Evolutionary conservation across 2,113 vertebrate species (phyloP).

Genomic region (Bambusicola thoracicus): DNA sequence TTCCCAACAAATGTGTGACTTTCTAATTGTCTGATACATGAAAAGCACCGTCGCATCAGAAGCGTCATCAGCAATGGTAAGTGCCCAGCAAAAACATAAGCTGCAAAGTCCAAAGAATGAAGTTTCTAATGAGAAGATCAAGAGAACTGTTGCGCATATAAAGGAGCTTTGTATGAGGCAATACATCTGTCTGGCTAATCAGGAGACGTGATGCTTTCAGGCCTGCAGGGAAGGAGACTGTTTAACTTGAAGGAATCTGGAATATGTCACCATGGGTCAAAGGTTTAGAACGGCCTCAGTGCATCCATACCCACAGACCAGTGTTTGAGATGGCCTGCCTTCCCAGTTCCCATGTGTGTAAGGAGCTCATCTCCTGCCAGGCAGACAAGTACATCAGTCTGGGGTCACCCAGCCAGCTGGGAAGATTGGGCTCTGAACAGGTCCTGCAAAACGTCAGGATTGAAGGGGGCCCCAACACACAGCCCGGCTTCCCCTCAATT

Average conservation of each 20-base stretch:
- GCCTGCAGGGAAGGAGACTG: not conserved
- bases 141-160: not conserved
- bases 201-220: not conserved
- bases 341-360: not conserved
- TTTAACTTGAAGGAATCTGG: conserved; percentile 15
- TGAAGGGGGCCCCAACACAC: not conserved
- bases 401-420: not conserved
- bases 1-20: not conserved
- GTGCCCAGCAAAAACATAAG: not conserved
- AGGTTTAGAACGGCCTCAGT: not conserved
- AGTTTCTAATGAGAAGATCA: not conserved
- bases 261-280: conserved; percentile 5
- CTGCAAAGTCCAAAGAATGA: not conserved
- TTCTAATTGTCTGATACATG: not conserved
- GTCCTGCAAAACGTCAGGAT: not conserved
- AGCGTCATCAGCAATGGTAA: not conserved
- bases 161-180: not conserved
- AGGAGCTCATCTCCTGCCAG: not conserved
- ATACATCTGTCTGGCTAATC: not conserved
- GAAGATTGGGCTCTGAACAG: not conserved
- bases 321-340: rapidly evolving
- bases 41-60: not conserved
- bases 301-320: not conserved
- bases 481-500: not conserved
- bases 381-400: not conserved